Evolutionary conservation across 2,888 invertebrate genomes (phyloP), one percentile per base, ranked within the genome.

Genomic region (Bellardia bayeri): DNA sequence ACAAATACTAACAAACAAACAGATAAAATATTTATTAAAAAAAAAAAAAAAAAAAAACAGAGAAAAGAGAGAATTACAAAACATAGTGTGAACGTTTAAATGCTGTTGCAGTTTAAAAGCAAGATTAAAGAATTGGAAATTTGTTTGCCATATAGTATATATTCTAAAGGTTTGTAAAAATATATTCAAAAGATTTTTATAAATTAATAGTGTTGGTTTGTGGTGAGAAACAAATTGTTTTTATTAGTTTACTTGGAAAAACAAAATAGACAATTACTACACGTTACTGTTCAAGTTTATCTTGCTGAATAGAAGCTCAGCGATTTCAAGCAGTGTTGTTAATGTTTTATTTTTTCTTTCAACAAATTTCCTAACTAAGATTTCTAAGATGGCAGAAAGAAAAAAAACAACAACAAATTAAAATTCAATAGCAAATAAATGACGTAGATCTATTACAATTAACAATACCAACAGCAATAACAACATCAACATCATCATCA

Each of bases 371-470:
- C 11, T n/a, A 33, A 23, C 11, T 11, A 13, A 37, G 69, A 56
- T 40, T 1, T 23, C 23, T n/a, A n/a, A n/a, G 1, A 23, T 23
- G 23, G 23, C 23, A 23, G 23, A 23, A 23, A 23, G 0, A 23
- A 23, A 23, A 23, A 23, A 23, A 23, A 23, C 23, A 23, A 23
- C 1, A 23, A 23, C 23, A 23, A 23, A 23, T 23, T 23, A 23
- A 23, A 76, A 71, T 58, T 76, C 49, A 78, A 72, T 40, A 40
- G 56, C 58, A 58, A 79, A 71, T 69, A 81, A 75, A 76, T 75
- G 80, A 81, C 75, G 80, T 81, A 61, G 75, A 71, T 85, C 63
- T 81, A 80, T 71, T 85, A 49, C 80, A 80, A 76, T 76, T 82
- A 69, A 56, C 68, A 72, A 80, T 58, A 72, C 45, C 78, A 84